Base-by-base conservation (phyloP, 2,797 vertebrate genomes). In the Cyclura pinguis region DNA sequence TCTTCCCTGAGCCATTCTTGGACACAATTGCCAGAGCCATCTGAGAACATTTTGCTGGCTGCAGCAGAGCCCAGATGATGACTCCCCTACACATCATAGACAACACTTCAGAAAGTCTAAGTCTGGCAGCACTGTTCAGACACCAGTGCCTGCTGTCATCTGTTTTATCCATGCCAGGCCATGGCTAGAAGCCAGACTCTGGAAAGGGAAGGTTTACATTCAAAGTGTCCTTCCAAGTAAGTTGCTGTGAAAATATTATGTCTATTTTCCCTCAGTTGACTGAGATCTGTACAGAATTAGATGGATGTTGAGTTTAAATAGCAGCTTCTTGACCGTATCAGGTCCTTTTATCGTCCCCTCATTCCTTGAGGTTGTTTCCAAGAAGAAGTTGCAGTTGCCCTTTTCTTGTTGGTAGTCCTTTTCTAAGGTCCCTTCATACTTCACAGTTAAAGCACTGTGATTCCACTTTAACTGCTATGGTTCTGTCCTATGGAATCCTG, bases 301-400 rank as follows among this genome's bases (percentile, higher is more conserved):
- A 16, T 29, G 50, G 81, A 13, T 29, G n/a, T 69, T 88, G 50
- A 42, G 22, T 32, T 57, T 42, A 50, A 55, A 73, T 35, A 69
- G 32, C 32, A n/a, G 76, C 10, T 35, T 80, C 29, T 42, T 67
- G 78, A 38, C 24, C 42, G 18, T 7, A 81, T 42, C 14, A 29
- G 14, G 78, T 14, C 42, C 76, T 59, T 81, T 73, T 32, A 24
- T 42, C 73, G 42, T 6, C 3, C 20, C 8, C 80, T 35, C 10
- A 9, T 76, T 82, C 55, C n/a, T 1, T 57, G 47, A 64, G 22
- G 13, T 16, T 88, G 35, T 47, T 73, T 94, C 95, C 95, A 95
- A 93, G 93, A 92, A 94, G 93, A 93, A 95, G 93, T 89, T 91
- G 96, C 93, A 93, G 90, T 96, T 96, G 92, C 91, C 91, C 92